Conservation (phyloP, 2,888 invertebrate genomes). For the Clanis bilineata region DNA sequence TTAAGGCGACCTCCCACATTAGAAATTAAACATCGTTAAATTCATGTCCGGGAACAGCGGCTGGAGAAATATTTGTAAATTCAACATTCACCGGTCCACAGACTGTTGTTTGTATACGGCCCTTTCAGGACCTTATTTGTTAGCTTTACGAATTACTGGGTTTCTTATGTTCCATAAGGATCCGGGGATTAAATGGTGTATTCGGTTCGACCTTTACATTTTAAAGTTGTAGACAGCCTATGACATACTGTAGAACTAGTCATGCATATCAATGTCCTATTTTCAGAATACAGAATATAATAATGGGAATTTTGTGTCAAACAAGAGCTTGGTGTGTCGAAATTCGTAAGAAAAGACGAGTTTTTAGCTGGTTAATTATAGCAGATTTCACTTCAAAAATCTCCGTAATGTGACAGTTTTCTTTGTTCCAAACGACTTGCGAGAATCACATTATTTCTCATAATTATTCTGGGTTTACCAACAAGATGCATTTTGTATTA, state of each 20-base stretch:
- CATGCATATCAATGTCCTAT: too few species aligned
- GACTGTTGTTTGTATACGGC: background rate
- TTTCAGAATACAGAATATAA: too few species aligned
- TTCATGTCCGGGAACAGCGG: constrained; percentile 1
- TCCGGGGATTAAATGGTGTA: background rate
- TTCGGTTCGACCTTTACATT: background rate
- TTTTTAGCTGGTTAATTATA: background rate
- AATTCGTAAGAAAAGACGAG: background rate
- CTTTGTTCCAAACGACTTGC: background rate
- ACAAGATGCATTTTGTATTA: background rate
- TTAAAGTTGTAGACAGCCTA: too few species aligned
- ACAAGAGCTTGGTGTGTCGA: background rate
- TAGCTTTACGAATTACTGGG: too few species aligned
- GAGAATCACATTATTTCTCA: background rate
- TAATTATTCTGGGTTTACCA: background rate
- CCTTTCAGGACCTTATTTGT: constrained; percentile 2
- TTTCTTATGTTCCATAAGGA: too few species aligned
- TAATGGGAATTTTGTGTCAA: too few species aligned
- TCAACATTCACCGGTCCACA: background rate
- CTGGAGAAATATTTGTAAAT: constrained; percentile 12
- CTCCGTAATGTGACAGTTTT: background rate
- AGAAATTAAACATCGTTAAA: constrained; percentile 1
- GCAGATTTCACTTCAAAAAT: background rate
- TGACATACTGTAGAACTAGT: too few species aligned
- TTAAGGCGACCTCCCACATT: constrained; percentile 11